phyloP scores from a whole-genome alignment of 35 echinoderm and acorn worm genomes.

The Strongylocentrotus purpuratus region DNA sequence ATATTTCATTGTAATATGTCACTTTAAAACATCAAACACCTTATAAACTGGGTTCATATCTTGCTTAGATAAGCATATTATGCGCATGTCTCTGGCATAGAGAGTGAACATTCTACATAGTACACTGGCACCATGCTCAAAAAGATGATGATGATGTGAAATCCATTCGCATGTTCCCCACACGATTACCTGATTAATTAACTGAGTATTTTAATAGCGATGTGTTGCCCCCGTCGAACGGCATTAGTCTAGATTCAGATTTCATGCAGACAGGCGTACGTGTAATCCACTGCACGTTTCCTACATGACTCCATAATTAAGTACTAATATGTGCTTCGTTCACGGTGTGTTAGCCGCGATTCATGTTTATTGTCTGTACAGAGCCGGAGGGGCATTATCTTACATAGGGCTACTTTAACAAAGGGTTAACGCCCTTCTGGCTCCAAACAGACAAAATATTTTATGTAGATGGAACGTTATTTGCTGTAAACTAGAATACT shows the following conservation, averaged over 20 bases:
- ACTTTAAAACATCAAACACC: too few relatives aligned
- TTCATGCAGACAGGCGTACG: not conserved
- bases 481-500: too few relatives aligned
- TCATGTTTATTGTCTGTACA: not conserved
- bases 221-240: not conserved
- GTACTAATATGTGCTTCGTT: not conserved
- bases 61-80: not conserved
- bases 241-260: not conserved
- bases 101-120: not conserved
- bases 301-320: not conserved
- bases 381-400: not conserved
- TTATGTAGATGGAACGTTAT: too few relatives aligned
- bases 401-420: too few relatives aligned
- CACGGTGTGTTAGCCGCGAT: not conserved
- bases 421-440: too few relatives aligned
- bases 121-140: not conserved
- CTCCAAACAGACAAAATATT: too few relatives aligned
- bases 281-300: not conserved
- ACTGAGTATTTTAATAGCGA: not conserved
- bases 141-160: not conserved
- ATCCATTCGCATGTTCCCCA: not conserved
- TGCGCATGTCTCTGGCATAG: not conserved
- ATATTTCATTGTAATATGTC: too few relatives aligned
- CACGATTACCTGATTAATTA: not conserved
- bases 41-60: not conserved